A percentile compares a stretch with the other conserved stretches of the same genome.
phyloP scores from a whole-genome alignment of 2,113 vertebrate species.

The Psilopsiagon aymara region DNA sequence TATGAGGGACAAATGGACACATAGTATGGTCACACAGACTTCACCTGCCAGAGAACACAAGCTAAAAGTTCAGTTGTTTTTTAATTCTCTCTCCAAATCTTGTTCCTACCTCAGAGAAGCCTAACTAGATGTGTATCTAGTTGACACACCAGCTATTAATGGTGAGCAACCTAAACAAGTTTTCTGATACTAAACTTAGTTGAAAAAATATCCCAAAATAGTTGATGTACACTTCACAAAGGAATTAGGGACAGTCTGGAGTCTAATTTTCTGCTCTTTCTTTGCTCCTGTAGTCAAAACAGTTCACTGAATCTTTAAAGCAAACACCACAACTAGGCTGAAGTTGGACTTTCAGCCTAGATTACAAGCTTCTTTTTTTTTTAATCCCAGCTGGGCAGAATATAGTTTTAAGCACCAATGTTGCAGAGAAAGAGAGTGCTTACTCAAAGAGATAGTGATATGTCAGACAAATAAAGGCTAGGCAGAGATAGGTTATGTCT shows the following conservation, averaged over 20 bases:
- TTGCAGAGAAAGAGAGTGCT: not conserved
- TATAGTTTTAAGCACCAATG: not conserved
- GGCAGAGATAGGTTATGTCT: not conserved
- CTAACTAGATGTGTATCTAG: not conserved
- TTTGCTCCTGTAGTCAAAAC: not conserved
- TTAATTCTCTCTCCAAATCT: not conserved
- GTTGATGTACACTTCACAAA: not conserved
- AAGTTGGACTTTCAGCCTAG: not conserved
- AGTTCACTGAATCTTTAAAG: not conserved
- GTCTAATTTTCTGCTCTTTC: not conserved
- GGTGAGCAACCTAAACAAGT: not conserved
- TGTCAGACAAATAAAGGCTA: not conserved
- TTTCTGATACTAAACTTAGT: not conserved
- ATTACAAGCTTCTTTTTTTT: not conserved
- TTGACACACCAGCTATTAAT: not conserved
- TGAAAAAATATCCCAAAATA: not conserved
- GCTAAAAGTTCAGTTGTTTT: not conserved
- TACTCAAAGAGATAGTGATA: not conserved
- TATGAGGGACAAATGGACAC: not conserved
- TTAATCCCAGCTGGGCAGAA: not conserved
- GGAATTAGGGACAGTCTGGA: not conserved
- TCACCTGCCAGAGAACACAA: not conserved
- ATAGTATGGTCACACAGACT: not conserved
- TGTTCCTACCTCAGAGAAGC: not conserved
- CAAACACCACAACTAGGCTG: not conserved